Percentiles rank a stretch among this genome's conserved stretches.
phyloP scores from a whole-genome alignment of 2,113 vertebrate species.

The Gasterosteus nipponicus region DNA sequence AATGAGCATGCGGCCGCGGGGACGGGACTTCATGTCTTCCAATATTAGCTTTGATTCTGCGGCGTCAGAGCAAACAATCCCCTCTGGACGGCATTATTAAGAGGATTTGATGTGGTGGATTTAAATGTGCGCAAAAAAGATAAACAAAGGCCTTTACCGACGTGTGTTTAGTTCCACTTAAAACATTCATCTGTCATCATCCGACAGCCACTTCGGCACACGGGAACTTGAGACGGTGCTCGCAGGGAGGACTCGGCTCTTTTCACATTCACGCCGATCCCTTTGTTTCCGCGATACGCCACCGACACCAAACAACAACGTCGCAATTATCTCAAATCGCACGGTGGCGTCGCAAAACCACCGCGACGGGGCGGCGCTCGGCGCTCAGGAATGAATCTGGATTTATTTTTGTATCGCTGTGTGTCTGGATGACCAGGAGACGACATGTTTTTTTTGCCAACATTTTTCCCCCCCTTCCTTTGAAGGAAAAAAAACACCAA shows the following conservation, averaged over 20 bases:
- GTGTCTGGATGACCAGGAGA: constrained; percentile 59
- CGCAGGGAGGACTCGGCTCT: not conserved
- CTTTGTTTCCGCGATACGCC: constrained; percentile 46
- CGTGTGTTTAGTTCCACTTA: constrained; percentile 51
- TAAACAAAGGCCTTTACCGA: constrained; percentile 55
- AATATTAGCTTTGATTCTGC: constrained; percentile 67
- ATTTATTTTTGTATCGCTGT: constrained; percentile 73
- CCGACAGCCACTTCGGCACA: constrained; percentile 48
- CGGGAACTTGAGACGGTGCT: constrained; percentile 22
- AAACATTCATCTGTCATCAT: constrained; percentile 52
- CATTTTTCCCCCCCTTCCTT: constrained; percentile 70
- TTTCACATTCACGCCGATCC: constrained; percentile 7
- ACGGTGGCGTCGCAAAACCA: constrained; percentile 59
- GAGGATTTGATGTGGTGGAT: constrained; percentile 38
- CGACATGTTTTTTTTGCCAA: constrained; percentile 69
- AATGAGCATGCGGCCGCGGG: constrained; percentile 66
- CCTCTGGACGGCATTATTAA: constrained; percentile 44
- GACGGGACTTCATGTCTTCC: constrained; percentile 59
- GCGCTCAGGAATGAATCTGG: constrained; percentile 52
- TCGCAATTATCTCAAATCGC: constrained; percentile 70
- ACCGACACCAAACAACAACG: constrained; percentile 71
- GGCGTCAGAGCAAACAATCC: constrained; percentile 43
- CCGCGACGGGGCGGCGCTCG: constrained; percentile 53
- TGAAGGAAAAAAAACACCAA: constrained; percentile 62
- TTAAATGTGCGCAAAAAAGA: constrained; percentile 40